A percentile compares a stretch with the other conserved stretches of the same genome.
Conservation (phyloP, 2,888 invertebrate genomes). For the Glaucopsyche alexis region DNA sequence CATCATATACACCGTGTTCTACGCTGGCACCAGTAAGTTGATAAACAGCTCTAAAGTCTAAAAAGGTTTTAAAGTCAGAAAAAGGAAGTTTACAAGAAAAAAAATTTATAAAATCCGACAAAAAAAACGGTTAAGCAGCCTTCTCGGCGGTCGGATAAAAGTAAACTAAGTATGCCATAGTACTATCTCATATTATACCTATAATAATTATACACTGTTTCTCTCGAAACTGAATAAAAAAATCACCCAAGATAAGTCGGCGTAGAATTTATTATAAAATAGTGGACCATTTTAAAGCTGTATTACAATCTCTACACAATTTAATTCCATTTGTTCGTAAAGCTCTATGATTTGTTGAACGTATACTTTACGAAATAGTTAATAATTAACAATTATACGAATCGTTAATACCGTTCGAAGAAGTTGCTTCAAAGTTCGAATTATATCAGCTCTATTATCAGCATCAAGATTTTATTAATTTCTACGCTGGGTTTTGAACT, state of each 20-base stretch:
- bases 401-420: neutral
- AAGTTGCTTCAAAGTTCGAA: neutral
- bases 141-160: no score
- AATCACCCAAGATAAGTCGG: no score
- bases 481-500: neutral
- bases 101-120: no score
- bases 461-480: neutral
- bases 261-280: neutral
- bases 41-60: neutral
- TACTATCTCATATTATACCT: no score
- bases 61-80: no score
- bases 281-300: neutral
- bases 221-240: no score
- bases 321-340: neutral
- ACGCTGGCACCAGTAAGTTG: conserved; percentile 81
- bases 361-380: neutral
- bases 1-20: conserved; percentile 80
- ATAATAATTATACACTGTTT: no score
- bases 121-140: no score
- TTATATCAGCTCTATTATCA: neutral
- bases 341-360: neutral
- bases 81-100: no score
- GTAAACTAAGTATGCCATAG: no score
- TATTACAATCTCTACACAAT: no score
- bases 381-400: neutral